These are phyloP conservation scores for Morinoia aosen DNA, from an alignment of 2,888 invertebrate genomes.

Conservation along the genomic window DNA sequence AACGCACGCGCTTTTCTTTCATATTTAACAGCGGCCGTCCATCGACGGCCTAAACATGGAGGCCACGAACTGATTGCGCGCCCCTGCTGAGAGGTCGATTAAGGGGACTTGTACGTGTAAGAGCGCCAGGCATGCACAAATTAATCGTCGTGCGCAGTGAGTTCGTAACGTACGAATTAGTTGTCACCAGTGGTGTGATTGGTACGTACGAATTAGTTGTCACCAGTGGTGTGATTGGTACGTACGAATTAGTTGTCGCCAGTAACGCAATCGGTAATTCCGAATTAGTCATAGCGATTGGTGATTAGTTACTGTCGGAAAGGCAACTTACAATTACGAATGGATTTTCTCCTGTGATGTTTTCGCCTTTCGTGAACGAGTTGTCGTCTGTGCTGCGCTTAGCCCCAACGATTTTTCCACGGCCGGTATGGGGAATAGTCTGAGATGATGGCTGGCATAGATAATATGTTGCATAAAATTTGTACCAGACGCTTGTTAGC, in stretches of 20 bases:
- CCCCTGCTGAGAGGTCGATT: neutral
- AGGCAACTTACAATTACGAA: too few relatives aligned
- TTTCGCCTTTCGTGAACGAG: too few relatives aligned
- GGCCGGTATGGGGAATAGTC: too few relatives aligned
- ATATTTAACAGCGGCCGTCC: neutral
- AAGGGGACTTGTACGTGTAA: neutral
- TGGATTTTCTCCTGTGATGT: too few relatives aligned
- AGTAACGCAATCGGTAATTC: too few relatives aligned
- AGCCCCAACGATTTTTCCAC: too few relatives aligned
- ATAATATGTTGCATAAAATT: neutral
- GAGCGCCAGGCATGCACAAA: neutral
- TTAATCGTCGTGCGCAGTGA: neutral
- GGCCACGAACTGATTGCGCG: neutral
- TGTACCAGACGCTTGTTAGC: neutral
- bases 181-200: neutral
- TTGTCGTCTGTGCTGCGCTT: too few relatives aligned
- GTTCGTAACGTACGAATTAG: neutral
- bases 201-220: neutral
- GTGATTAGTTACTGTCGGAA: too few relatives aligned
- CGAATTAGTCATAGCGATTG: too few relatives aligned
- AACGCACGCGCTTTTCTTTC: neutral
- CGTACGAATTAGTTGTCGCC: too few relatives aligned
- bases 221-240: neutral
- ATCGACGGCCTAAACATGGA: neutral
- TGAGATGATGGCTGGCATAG: too few relatives aligned